Base-by-base conservation (phyloP, 2,113 vertebrate genomes). In the Brachypodius melanocephalos region DNA sequence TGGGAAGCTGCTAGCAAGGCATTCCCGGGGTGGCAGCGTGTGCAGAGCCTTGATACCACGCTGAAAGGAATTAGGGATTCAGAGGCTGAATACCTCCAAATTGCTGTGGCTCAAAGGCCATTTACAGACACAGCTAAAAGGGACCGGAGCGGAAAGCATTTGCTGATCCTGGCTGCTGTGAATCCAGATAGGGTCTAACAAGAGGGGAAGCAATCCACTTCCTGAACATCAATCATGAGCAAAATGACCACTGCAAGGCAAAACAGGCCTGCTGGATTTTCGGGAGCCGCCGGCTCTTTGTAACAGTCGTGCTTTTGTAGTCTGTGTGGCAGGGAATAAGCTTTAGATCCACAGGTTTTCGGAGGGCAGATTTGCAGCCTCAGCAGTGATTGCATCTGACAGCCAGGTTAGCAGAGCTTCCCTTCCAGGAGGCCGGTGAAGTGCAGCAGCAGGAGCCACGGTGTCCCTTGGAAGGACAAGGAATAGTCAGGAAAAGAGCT, bases 141-240 rank as follows among this genome's bases (percentile, higher is more conserved):
- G 82, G 94, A 48, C 54, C 26, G 0, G 72, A 88, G 94, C 90
- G 79, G 93, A 96, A 97, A 91, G 93, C 95, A 69, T 95, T 96
- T 42, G 79, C 90, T 88, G 93, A 88, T 94, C 93, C 90, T 90
- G 34, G 88, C 93, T 86, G 91, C 95, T 72, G 90, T 83, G 95
- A 91, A 95, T 94, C 93, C 94, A 90, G 93, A 95, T 94, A 96
- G 83, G 79, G 85, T 84, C 83, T 91, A 86, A 91, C 59, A 78
- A 81, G 95, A 96, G 90, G 93, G 95, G 95, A 96, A 97, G 94
- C 93, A 97, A 96, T 96, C 90, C 93, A 95, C 95, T 96, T 96
- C 96, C 95, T 96, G 95, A 67, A 31, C 95, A 95, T 95, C 93
- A 93, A 85, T 97, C 94, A 96, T 34, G 57, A 68, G 94, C 48